These are phyloP conservation scores for Leucopsar rothschildi DNA, from an alignment of 2,113 vertebrate species.

Conservation along the genomic window DNA sequence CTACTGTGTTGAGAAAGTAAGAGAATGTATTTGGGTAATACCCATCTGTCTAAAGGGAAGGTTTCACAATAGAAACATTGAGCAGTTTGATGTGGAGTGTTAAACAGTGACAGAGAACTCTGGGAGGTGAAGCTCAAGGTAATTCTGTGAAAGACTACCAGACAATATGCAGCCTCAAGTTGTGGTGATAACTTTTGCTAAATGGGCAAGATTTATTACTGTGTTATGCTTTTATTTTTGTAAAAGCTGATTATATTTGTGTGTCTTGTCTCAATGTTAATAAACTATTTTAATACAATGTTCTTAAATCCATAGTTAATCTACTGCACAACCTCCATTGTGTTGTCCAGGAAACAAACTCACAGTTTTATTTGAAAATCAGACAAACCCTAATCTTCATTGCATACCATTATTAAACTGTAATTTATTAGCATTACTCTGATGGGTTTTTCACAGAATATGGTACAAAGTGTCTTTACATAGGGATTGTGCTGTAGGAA, in stretches of 20 bases:
- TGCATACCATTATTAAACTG: not conserved
- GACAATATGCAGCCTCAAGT: not conserved
- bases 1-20: not conserved
- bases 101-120: not conserved
- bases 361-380: not conserved
- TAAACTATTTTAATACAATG: slow-evolving; percentile 43
- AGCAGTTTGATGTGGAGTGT: not conserved
- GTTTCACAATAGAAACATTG: not conserved
- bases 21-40: not conserved
- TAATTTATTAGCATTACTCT: not conserved
- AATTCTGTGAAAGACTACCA: not conserved
- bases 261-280: not conserved
- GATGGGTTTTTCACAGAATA: not conserved
- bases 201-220: not conserved
- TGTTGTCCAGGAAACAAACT: not conserved
- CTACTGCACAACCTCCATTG: not conserved
- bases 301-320: not conserved
- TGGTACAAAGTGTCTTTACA: not conserved
- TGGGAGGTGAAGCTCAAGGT: not conserved
- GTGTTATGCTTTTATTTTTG: not conserved
- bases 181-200: not conserved
- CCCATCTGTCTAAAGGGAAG: not conserved
- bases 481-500: not conserved
- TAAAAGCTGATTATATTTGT: slow-evolving; percentile 9
- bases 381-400: not conserved